phyloP scores from a whole-genome alignment of 2,888 invertebrate species.

The Meiosimyza platycephala region DNA sequence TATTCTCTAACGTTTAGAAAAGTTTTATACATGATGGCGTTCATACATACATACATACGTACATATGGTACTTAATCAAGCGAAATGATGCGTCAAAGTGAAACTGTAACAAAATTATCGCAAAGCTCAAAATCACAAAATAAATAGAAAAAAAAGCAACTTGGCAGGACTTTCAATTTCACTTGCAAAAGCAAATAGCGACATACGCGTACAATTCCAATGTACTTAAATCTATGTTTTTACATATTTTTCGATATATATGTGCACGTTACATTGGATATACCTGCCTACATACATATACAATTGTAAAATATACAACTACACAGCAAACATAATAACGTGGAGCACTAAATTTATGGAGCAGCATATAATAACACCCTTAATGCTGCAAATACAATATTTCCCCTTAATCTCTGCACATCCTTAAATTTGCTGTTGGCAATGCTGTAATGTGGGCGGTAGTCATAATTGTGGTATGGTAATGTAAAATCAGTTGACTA shows the following conservation, averaged over 20 bases:
- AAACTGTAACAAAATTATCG: neutral
- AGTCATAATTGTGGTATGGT: neutral
- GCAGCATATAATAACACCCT: constrained; percentile 6
- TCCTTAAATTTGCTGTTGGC: constrained; percentile 4
- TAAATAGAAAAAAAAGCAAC: neutral
- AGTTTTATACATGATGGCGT: too few relatives aligned
- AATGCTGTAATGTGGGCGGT: neutral
- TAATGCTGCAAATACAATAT: neutral
- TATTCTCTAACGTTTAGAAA: too few relatives aligned
- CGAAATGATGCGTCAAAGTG: neutral
- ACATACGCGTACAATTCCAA: too few relatives aligned
- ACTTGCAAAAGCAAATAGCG: constrained; percentile 7
- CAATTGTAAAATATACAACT: neutral
- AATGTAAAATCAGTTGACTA: constrained; percentile 15
- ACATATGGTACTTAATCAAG: too few relatives aligned
- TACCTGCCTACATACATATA: neutral
- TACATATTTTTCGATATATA: too few relatives aligned
- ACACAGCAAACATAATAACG: neutral
- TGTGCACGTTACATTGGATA: too few relatives aligned
- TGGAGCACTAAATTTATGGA: neutral
- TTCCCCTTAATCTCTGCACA: constrained; percentile 18
- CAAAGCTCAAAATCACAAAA: neutral
- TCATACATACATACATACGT: too few relatives aligned
- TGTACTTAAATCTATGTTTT: too few relatives aligned
- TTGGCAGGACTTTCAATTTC: constrained; percentile 24